These are phyloP conservation scores for Antechinus flavipes DNA, from an alignment of 2,113 vertebrate genomes.

Conservation along the genomic window DNA sequence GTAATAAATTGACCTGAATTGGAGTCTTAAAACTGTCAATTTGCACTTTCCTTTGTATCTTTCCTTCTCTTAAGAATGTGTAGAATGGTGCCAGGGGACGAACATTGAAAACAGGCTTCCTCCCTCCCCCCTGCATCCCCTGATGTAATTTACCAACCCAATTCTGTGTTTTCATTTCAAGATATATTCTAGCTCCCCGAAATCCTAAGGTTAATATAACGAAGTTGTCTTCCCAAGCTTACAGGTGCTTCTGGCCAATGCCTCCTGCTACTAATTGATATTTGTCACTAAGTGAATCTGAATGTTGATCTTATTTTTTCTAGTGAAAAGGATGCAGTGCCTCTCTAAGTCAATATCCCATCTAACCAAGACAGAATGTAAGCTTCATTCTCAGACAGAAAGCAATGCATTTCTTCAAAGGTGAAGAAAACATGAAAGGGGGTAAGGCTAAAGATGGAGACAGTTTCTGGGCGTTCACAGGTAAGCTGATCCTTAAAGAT, in stretches of 20 bases:
- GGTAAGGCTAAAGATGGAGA: conserved; percentile 75
- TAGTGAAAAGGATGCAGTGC: conserved; percentile 36
- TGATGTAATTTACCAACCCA: conserved; percentile 21
- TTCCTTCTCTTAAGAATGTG: conserved; percentile 54
- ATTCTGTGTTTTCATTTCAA: conserved; percentile 44
- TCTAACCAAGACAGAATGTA: conserved; percentile 77
- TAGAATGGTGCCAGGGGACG: conserved; percentile 57
- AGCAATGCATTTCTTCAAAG: conserved; percentile 77
- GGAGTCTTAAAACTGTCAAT: conserved; percentile 72
- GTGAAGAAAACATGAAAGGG: conserved; percentile 78
- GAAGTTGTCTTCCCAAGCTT: conserved; percentile 36
- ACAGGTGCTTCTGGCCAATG: background rate
- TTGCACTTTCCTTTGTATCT: conserved; percentile 63
- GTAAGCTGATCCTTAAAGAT: conserved; percentile 85
- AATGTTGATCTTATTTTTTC: conserved; percentile 66
- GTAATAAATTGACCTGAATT: conserved; percentile 77
- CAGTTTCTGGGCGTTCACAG: conserved; percentile 83
- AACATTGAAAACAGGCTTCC: conserved; percentile 38
- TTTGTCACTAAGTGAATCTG: conserved; percentile 61
- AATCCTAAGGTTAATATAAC: conserved; percentile 60
- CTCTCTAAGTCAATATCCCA: conserved; percentile 75
- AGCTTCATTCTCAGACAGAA: conserved; percentile 81
- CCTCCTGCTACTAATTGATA: conserved; percentile 53
- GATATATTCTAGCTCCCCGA: conserved; percentile 43
- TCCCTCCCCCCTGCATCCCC: background rate